Evolutionary conservation across 2,113 vertebrate genomes (phyloP).

Genomic region (Tragelaphus buxtoni): DNA sequence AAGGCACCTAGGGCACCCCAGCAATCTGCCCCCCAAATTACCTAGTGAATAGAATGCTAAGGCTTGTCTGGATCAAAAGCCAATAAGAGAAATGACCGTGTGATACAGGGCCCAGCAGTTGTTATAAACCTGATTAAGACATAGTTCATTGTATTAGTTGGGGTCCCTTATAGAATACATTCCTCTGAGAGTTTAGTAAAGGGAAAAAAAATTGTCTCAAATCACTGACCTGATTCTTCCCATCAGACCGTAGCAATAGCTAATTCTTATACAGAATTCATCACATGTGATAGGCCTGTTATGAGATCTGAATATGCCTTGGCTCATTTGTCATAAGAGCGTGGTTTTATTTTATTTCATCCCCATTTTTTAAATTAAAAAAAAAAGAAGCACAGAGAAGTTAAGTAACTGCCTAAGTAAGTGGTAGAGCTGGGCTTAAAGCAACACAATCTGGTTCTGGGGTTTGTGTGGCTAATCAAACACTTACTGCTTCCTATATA

Average conservation of each 20-base stretch:
- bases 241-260: neutral
- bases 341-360: neutral
- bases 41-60: neutral
- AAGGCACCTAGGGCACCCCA: neutral
- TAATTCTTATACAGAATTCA: neutral
- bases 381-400: neutral
- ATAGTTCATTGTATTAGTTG: neutral
- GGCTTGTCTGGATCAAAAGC: neutral
- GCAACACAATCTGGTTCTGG: neutral
- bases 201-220: neutral
- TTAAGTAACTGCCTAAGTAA: neutral
- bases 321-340: neutral
- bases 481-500: conserved; percentile 1
- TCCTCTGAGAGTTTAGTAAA: neutral
- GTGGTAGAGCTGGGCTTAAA: neutral
- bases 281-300: neutral
- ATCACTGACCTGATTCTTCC: neutral
- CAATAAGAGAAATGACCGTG: neutral
- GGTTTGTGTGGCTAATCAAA: neutral
- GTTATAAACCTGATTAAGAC: neutral
- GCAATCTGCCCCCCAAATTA: neutral
- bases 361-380: neutral
- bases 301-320: neutral
- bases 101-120: neutral
- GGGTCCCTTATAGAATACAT: neutral